Evolutionary conservation across 1,140 invertebrate species (phyloP), one percentile per base, ranked within the genome.

Genomic region (Leptinotarsa undecemlineata): DNA sequence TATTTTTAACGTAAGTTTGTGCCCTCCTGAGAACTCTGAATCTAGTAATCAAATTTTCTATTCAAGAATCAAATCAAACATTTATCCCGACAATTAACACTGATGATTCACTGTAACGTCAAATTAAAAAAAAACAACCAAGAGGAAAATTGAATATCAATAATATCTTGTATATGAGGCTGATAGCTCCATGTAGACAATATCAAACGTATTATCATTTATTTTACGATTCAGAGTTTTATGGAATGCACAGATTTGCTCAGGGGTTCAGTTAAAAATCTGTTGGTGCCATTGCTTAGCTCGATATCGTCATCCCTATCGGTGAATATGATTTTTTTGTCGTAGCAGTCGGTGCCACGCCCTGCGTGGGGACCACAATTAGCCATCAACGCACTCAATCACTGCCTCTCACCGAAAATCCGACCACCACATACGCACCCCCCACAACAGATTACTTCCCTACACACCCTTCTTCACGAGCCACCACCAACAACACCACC

Each of bases 311-410:
- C 33, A 42, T 42, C 33, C 33, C 51, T 57, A 57, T 57, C 3
- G 51, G 51, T 57, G 4, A 51, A n/a, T 69, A 69, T 48, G n/a
- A 48, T 51, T 72, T 76, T 78, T 33, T 57, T 33, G 33, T 74
- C 72, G 72, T 72, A 76, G 48, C 78, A 82, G 80, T 76, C 78
- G 82, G 80, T 72, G 80, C 72, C 57, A 74, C 76, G 62, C 73
- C 77, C 63, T 81, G 78, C 76, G 78, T 81, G 48, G 80, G 80
- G 66, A 81, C 63, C 64, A 79, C 81, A 48, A 69, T 69, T 33
- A 84, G 82, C 79, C 90, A 91, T 85, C 89, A 90, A 84, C 87
- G 90, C 85, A 91, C 90, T 76, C 84, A 90, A 82, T 91, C 90
- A 81, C 89, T 90, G 82, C 90, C 90, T 74, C 84, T 91, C 74